These are phyloP conservation scores for Cossypha heuglini DNA, from an alignment of 2,797 vertebrate species.

Conservation along the genomic window DNA sequence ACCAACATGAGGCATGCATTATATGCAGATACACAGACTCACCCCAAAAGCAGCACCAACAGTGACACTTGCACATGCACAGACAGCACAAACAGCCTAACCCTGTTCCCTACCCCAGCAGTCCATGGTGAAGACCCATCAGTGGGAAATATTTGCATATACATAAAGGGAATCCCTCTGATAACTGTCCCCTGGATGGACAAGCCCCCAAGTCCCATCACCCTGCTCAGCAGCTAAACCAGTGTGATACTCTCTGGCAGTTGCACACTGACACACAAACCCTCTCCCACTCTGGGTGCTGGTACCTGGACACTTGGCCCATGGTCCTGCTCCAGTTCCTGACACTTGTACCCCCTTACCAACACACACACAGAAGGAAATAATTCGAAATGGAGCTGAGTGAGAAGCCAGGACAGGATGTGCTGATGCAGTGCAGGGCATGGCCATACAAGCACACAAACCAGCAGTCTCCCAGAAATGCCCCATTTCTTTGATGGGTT, in stretches of 20 bases:
- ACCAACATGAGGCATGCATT: rapidly evolving
- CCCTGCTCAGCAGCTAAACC: not conserved
- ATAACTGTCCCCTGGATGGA: no score
- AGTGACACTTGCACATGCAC: not conserved
- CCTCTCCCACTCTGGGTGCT: rapidly evolving
- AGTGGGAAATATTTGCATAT: not conserved
- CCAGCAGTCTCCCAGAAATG: not conserved
- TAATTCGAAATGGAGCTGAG: not conserved
- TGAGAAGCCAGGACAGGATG: not conserved
- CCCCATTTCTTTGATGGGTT: not conserved
- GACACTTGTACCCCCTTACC: rapidly evolving
- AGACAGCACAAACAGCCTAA: not conserved
- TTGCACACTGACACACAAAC: not conserved
- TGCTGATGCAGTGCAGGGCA: rapidly evolving
- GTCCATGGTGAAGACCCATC: rapidly evolving
- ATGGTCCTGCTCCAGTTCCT: not conserved
- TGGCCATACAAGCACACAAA: rapidly evolving
- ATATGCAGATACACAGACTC: not conserved
- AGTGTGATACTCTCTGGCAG: not conserved
- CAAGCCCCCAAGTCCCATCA: rapidly evolving
- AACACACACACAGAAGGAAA: not conserved
- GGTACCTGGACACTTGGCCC: rapidly evolving
- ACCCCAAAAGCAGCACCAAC: not conserved
- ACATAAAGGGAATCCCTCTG: rapidly evolving
- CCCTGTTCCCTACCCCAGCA: not conserved